Percentiles rank a stretch among this genome's conserved stretches.
Conservation (phyloP, 2,113 vertebrate species). For the Rhinoderma darwinii region DNA sequence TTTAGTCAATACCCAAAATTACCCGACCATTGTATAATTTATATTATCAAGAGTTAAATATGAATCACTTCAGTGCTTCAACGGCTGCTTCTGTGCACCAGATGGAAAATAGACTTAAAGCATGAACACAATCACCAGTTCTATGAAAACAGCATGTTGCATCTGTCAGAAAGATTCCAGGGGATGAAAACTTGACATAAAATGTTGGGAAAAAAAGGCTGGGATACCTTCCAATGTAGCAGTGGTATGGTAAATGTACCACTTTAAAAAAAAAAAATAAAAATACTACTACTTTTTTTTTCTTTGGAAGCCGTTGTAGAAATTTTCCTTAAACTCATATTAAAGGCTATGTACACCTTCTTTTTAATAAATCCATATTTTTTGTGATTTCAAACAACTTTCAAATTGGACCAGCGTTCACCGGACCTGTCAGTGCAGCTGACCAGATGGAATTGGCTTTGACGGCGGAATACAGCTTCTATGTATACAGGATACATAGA, state of each 20-base stretch:
- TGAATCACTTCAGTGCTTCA: background rate
- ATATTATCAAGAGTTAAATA: constrained; percentile 21
- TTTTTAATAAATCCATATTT: too few species aligned
- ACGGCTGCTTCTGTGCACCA: background rate
- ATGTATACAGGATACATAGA: too few species aligned
- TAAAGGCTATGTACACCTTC: too few species aligned
- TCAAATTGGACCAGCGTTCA: too few species aligned
- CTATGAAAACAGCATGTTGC: constrained; percentile 44
- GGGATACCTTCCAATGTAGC: background rate
- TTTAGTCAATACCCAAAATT: background rate
- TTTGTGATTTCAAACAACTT: too few species aligned
- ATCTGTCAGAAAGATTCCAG: constrained; percentile 35
- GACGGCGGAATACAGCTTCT: too few species aligned
- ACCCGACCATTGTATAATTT: background rate
- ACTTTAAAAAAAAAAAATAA: background rate
- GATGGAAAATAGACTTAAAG: constrained; percentile 28
- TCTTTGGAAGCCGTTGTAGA: background rate
- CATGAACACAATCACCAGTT: constrained; percentile 34
- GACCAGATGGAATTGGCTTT: too few species aligned
- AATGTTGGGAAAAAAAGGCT: background rate
- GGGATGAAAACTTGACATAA: constrained; percentile 22
- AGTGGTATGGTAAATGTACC: background rate
- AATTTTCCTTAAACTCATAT: background rate
- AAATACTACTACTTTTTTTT: background rate
- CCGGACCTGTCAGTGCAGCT: too few species aligned